Conservation (phyloP, 35 echinoderm and acorn worm species). For the Amphiura filiformis region DNA sequence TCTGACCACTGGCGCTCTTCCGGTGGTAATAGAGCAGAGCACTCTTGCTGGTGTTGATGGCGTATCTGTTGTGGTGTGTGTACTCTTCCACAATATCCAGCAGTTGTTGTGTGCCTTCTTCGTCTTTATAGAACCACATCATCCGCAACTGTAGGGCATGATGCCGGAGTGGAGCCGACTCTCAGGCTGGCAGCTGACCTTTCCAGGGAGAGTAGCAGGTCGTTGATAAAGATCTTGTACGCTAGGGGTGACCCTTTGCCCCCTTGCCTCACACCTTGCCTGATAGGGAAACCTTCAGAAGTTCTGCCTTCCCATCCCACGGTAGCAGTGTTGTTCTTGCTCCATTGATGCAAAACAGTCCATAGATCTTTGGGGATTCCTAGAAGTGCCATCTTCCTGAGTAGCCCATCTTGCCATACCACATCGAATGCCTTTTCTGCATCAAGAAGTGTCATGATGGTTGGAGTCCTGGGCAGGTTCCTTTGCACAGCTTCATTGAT, state of each 20-base stretch:
- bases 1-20: neutral
- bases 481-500: neutral
- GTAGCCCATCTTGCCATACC: neutral
- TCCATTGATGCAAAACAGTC: neutral
- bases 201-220: neutral
- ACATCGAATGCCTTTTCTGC: neutral
- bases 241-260: neutral
- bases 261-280: neutral
- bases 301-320: neutral
- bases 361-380: neutral
- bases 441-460: neutral
- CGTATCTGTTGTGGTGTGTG: neutral
- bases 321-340: neutral
- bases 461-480: neutral
- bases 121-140: neutral
- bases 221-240: neutral
- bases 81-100: neutral
- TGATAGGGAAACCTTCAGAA: neutral
- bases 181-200: neutral
- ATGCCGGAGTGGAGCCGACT: neutral
- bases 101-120: neutral
- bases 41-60: neutral
- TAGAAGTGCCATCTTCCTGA: neutral
- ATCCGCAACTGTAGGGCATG: neutral
- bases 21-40: neutral